A percentile compares a stretch with the other conserved stretches of the same genome.
Conservation (phyloP, 2,888 invertebrate genomes). For the Aporophyla nigra region DNA sequence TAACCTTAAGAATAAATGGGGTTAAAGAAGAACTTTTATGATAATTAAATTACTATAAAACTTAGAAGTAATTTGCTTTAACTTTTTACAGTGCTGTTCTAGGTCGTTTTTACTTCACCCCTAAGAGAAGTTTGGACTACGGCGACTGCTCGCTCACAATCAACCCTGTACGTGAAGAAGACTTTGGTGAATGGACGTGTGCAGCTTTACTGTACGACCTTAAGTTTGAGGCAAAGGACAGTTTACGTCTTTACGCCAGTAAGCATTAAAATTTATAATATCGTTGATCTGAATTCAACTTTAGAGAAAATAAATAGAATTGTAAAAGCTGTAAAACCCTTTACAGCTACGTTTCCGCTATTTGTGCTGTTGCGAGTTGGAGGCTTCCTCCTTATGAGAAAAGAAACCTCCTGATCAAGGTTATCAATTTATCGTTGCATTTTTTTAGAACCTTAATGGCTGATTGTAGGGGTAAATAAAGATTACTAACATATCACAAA, state of each 20-base stretch:
- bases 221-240: constrained; percentile 79
- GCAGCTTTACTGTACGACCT: constrained; percentile 81
- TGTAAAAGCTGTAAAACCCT: background rate
- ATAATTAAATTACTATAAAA: background rate
- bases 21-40: constrained; percentile 12
- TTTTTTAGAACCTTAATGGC: background rate
- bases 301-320: background rate
- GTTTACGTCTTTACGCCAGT: constrained; percentile 54
- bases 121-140: constrained; percentile 76
- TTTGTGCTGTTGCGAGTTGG: background rate
- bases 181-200: constrained; percentile 88
- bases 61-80: constrained; percentile 5
- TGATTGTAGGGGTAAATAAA: background rate
- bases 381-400: background rate
- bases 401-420: background rate
- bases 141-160: constrained; percentile 89
- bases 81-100: constrained; percentile 79
- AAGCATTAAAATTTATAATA: constrained; percentile 4
- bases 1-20: background rate
- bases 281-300: background rate
- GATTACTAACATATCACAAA: background rate
- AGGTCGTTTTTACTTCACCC: constrained; percentile 84
- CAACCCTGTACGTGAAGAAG: constrained; percentile 75
- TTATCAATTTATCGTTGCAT: background rate
- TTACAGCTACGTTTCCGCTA: background rate